phyloP scores from a whole-genome alignment of 2,888 invertebrate species.

The Agrotis exclamationis region DNA sequence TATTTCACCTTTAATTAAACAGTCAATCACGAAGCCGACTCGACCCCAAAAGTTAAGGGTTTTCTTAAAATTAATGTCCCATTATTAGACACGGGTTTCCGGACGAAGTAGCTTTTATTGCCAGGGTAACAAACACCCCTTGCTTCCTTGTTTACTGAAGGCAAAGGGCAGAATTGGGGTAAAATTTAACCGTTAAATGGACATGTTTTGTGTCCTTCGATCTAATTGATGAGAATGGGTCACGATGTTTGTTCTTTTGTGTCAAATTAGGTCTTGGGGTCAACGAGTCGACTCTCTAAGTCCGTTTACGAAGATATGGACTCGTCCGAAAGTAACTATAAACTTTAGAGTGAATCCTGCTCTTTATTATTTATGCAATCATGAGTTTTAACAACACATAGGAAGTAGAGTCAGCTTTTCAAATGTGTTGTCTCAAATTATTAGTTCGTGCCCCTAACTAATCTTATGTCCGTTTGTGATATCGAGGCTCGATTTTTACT shows the following conservation, averaged over 20 bases:
- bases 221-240: background rate
- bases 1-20: slow-evolving; percentile 62
- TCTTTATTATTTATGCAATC: too few species aligned
- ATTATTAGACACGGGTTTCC: slow-evolving; percentile 55
- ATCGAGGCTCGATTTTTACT: too few species aligned
- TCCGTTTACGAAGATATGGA: too few species aligned
- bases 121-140: slow-evolving; percentile 50
- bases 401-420: too few species aligned
- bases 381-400: too few species aligned
- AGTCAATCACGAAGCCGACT: slow-evolving; percentile 55
- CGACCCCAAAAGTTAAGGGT: slow-evolving; percentile 36
- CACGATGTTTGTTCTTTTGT: background rate
- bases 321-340: too few species aligned
- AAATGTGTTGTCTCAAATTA: too few species aligned
- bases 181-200: slow-evolving; percentile 1
- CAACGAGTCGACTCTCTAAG: too few species aligned
- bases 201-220: slow-evolving; percentile 19
- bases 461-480: too few species aligned
- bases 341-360: too few species aligned
- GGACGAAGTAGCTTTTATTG: slow-evolving; percentile 55
- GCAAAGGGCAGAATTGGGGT: slow-evolving; percentile 31
- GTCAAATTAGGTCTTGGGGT: background rate
- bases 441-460: too few species aligned
- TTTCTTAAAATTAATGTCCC: slow-evolving; percentile 67
- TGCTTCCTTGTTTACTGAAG: slow-evolving; percentile 54